These are phyloP conservation scores for Glyphotaelius pellucidus DNA, from an alignment of 2,888 invertebrate species.

Conservation along the genomic window DNA sequence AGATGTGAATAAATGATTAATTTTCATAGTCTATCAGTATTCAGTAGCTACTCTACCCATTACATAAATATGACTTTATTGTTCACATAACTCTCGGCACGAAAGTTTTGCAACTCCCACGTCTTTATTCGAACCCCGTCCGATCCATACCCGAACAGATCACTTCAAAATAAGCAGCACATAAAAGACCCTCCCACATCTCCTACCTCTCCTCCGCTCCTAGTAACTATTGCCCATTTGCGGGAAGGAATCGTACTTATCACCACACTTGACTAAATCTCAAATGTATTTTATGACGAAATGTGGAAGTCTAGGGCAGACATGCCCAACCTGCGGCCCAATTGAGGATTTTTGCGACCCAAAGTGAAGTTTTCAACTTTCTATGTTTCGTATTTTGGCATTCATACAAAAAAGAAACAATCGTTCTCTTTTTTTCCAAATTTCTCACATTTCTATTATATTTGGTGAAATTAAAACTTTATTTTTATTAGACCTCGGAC, in stretches of 20 bases:
- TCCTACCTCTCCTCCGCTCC: background rate
- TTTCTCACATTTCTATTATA: too few species aligned
- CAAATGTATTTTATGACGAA: background rate
- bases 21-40: background rate
- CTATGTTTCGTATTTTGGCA: too few species aligned
- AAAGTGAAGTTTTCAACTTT: too few species aligned
- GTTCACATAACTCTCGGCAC: background rate
- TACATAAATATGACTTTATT: background rate
- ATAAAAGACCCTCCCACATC: background rate
- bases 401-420: too few species aligned
- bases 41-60: background rate
- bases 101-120: background rate
- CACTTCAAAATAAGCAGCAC: background rate
- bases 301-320: background rate
- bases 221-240: background rate
- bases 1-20: too few species aligned
- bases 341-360: too few species aligned
- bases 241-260: conserved; percentile 5
- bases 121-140: background rate
- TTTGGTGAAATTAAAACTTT: too few species aligned
- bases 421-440: too few species aligned
- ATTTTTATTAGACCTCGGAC: too few species aligned
- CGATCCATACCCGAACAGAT: background rate
- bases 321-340: too few species aligned
- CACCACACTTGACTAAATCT: conserved; percentile 24